A percentile compares a stretch with the other conserved stretches of the same genome.
Evolutionary conservation across 2,888 invertebrate species (phyloP).

Genomic region (Sinodicranocentrus sp.): DNA sequence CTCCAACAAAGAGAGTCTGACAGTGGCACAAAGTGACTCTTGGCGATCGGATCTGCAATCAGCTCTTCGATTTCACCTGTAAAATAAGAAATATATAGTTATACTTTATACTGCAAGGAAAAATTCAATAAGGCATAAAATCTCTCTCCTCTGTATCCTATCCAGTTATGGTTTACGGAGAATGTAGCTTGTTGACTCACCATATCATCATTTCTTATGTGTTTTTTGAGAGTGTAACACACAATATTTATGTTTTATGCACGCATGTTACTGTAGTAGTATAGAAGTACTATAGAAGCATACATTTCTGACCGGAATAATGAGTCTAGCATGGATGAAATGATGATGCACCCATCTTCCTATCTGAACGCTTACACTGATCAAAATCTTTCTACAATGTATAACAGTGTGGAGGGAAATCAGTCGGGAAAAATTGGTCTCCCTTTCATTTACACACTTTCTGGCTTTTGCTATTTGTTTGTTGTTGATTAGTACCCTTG

Average conservation of each 20-base stretch:
- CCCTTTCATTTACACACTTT: constrained; percentile 3
- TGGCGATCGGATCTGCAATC: constrained; percentile 91
- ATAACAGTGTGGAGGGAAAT: background rate
- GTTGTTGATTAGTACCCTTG: constrained; percentile 22
- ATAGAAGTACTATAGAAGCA: background rate
- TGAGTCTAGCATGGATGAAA: background rate
- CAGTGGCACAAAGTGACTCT: constrained; percentile 94
- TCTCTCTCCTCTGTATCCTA: background rate
- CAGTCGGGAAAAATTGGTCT: constrained; percentile 15
- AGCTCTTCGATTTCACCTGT: constrained; percentile 97
- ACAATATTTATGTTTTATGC: background rate
- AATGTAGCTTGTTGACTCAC: background rate
- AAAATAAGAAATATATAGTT: constrained; percentile 77
- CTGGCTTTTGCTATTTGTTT: background rate
- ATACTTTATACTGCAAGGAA: constrained; percentile 9
- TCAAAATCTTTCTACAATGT: background rate
- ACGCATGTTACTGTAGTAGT: background rate
- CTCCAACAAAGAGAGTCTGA: constrained; percentile 97
- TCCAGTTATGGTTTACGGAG: background rate
- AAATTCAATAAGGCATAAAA: constrained; percentile 7
- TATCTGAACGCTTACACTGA: background rate
- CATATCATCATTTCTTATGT: constrained; percentile 11
- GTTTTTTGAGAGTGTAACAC: background rate
- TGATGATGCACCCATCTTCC: background rate
- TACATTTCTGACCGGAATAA: background rate